phyloP scores from a whole-genome alignment of 1,140 invertebrate genomes.

The Anthonomus grandis region DNA sequence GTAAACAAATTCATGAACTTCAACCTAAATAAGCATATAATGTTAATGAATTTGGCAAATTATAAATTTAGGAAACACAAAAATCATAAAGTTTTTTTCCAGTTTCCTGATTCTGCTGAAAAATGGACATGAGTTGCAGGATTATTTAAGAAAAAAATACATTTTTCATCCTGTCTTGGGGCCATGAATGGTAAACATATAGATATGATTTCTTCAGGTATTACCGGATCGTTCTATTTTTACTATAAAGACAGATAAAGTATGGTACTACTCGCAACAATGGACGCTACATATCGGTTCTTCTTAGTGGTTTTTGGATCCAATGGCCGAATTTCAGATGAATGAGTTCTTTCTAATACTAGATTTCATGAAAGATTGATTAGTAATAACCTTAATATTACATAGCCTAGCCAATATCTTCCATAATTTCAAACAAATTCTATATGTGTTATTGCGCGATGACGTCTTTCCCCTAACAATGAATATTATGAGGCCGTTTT shows the following conservation, averaged over 20 bases:
- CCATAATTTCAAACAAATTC: neutral
- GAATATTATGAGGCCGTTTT: slow-evolving; percentile 18
- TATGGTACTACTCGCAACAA: neutral
- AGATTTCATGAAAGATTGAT: too few species aligned
- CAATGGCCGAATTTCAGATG: slow-evolving; percentile 15
- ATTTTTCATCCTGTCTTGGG: neutral
- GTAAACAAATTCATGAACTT: neutral
- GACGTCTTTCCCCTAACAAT: slow-evolving; percentile 9
- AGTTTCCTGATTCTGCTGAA: too few species aligned
- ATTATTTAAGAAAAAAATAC: neutral
- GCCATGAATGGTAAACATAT: slow-evolving; percentile 4
- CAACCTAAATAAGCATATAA: neutral
- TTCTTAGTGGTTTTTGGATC: slow-evolving; percentile 15
- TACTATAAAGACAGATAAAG: neutral
- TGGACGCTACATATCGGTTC: too few species aligned
- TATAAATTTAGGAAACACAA: too few species aligned
- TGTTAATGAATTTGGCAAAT: neutral
- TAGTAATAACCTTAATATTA: slow-evolving; percentile 12
- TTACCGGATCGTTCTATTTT: neutral
- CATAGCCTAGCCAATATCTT: neutral
- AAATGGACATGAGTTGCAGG: neutral
- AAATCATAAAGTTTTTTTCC: too few species aligned
- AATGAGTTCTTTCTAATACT: slow-evolving; percentile 6
- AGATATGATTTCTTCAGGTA: neutral
- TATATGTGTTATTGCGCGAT: slow-evolving; percentile 11